Base-by-base conservation (phyloP, 2,113 vertebrate species). In the Mustelus asterias region DNA sequence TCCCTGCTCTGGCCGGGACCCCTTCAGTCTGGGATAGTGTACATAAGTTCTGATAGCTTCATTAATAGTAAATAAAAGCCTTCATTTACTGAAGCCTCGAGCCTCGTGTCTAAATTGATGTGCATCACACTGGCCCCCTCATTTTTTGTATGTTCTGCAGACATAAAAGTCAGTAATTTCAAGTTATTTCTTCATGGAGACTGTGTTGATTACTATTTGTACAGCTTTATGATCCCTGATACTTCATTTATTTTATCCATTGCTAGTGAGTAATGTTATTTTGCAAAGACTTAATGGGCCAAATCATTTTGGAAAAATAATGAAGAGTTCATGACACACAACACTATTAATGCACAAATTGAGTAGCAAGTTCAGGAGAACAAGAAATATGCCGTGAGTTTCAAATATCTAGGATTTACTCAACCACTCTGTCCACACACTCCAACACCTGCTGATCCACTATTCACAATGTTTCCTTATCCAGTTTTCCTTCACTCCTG, bases 221-320 rank as follows among this genome's bases (percentile, higher is more conserved):
- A 93, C 41, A 93, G 89, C 58, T 93, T 93, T 93, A 93, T 93
- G 60, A 93, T 37, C 89, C 89, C 60, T 93, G 60, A 93, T 93
- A 37, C 20, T 93, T 93, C 33, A 65, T 20, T 93, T 63, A 6
- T 92, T 22, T 58, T 22, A 93, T 33, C 89, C 37, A 65, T 93
- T 67, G 2, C 60, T 22, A 67, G 18, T 93, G 60, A 67, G 16
- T 41, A 41, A 67, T 93, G 89, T 93, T 93, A 67, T 67, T 93
- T 14, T 93, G n/a, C 89, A 93, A 93, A 93, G 63, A 20, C 60
- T 93, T 65, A 93, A 93, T 93, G 89, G 60, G n/a, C 89, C 60
- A 93, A 65, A 67, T 93, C 33, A 0, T 65, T n/a, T 16, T 22
- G 16, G n/a, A 93, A 93, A 93, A 93, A 93, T 90, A 65, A 37